phyloP scores from a whole-genome alignment of 64 coral and sea anemone genomes.

The Montipora capricornis region DNA sequence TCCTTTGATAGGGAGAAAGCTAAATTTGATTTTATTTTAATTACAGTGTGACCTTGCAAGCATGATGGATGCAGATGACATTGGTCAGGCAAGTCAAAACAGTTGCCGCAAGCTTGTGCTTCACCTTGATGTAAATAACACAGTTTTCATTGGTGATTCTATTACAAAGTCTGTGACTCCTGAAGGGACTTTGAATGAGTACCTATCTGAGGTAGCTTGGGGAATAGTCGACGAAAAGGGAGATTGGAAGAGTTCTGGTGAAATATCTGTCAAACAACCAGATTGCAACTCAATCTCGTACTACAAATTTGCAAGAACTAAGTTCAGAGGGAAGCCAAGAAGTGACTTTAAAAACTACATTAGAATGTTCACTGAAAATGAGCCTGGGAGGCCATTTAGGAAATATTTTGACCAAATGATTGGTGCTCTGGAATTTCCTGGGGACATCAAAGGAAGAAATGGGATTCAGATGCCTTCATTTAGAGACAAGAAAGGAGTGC shows the following conservation, averaged over 20 bases:
- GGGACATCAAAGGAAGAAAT: constrained; percentile 11
- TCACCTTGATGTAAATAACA: constrained; percentile 92
- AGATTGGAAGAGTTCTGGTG: constrained; percentile 55
- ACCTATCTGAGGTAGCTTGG: constrained; percentile 75
- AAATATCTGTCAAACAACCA: constrained; percentile 40
- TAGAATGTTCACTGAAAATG: constrained; percentile 68
- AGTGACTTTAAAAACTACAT: constrained; percentile 66
- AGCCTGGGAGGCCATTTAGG: constrained; percentile 60
- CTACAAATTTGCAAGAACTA: constrained; percentile 72
- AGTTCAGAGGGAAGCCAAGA: constrained; percentile 54
- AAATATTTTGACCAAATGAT: constrained; percentile 68
- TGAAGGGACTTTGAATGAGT: constrained; percentile 82
- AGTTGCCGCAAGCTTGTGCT: constrained; percentile 71
- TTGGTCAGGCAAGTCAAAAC: neutral
- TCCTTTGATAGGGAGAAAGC: neutral
- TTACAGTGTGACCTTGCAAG: neutral
- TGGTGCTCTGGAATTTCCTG: constrained; percentile 52
- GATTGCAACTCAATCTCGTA: constrained; percentile 53
- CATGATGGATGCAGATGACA: neutral
- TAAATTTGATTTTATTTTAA: neutral
- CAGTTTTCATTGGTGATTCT: constrained; percentile 84
- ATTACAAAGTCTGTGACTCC: constrained; percentile 69
- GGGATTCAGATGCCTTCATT: constrained; percentile 14
- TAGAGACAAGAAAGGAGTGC: constrained; percentile 29
- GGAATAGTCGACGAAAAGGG: constrained; percentile 47